These are phyloP conservation scores for Cheumatopsyche charites DNA, from an alignment of 1,140 invertebrate genomes.

Conservation along the genomic window DNA sequence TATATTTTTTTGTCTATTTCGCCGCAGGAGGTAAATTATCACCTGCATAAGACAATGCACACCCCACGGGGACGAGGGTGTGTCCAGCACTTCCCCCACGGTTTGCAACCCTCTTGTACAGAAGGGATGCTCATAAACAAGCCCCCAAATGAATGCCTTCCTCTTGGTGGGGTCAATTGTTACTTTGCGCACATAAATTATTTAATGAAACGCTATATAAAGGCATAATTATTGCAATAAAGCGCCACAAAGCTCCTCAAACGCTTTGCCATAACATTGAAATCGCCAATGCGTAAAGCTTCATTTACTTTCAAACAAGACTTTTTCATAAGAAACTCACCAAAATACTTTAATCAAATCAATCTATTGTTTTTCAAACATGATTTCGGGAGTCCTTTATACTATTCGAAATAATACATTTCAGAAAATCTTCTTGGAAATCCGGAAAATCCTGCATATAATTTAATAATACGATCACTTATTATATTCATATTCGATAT, in stretches of 20 bases:
- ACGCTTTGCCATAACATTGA: not conserved
- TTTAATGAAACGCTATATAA: constrained; percentile 39
- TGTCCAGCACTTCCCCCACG: constrained; percentile 27
- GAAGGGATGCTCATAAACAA: constrained; percentile 32
- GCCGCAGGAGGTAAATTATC: constrained; percentile 33
- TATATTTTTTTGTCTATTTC: not conserved
- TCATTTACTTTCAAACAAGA: not conserved
- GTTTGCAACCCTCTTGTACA: constrained; percentile 22
- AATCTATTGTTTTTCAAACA: no score
- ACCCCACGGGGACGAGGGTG: constrained; percentile 20
- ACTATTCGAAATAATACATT: not conserved
- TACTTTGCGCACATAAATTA: constrained; percentile 38
- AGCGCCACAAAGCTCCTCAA: not conserved
- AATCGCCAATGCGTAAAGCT: not conserved
- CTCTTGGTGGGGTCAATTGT: constrained; percentile 45
- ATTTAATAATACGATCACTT: not conserved
- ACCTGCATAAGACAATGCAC: constrained; percentile 35
- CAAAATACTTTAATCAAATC: no score
- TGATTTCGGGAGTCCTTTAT: no score
- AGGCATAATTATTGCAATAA: constrained; percentile 37
- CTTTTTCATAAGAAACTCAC: no score
- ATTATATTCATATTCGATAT: no score
- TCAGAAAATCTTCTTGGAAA: no score
- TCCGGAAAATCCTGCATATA: no score
- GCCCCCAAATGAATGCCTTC: constrained; percentile 41